Base-by-base conservation (phyloP, 2,888 invertebrate species). In the Halictus ligatus region DNA sequence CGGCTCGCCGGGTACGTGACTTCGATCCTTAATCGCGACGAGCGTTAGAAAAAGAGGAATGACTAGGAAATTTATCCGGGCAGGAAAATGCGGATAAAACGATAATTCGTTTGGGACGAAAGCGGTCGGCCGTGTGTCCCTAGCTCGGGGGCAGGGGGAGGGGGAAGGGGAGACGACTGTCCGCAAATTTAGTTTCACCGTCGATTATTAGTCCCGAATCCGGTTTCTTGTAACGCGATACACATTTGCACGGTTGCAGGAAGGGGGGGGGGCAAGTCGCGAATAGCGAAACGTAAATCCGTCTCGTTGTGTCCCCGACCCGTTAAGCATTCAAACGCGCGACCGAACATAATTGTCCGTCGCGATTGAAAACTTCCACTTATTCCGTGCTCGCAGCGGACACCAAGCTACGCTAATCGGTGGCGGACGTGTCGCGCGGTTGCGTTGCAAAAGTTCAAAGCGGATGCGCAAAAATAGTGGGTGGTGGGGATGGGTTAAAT, bases 1-100 rank as follows among this genome's bases (percentile, higher is more conserved):
- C 87, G 80, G 86, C 86, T 82, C 77, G 82, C 25, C 43, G 10
- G 73, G 43, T 85, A 88, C 91, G 91, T 91, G 91, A 91, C 88
- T 88, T 79, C 84, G 91, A 91, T 90, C 84, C 76, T 87, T 87
- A 82, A 90, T 91, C 90, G 74, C 74, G 75, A 81, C 67, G 48
- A 29, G 46, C 40, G 80, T 12, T 48, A 78, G 82, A 84, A 73
- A 87, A 80, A 81, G 78, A 77, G 50, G 77, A 48, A 54, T 72
- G 71, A 67, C 48, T 64, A 75, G 88, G 80, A 84, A 80, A 85
- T 80, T 50, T 69, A 78, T 40, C 50, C 69, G 73, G 58, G 35
- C 75, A 76, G 75, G 72, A 75, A 85, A 78, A 89, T 78, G 80
- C 60, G 78, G 80, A 35, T 50, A 78, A 74, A 89, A 89, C 79